A percentile compares a stretch with the other conserved stretches of the same genome.
phyloP scores from a whole-genome alignment of 1,140 invertebrate species.

The Drosophila arawakana region DNA sequence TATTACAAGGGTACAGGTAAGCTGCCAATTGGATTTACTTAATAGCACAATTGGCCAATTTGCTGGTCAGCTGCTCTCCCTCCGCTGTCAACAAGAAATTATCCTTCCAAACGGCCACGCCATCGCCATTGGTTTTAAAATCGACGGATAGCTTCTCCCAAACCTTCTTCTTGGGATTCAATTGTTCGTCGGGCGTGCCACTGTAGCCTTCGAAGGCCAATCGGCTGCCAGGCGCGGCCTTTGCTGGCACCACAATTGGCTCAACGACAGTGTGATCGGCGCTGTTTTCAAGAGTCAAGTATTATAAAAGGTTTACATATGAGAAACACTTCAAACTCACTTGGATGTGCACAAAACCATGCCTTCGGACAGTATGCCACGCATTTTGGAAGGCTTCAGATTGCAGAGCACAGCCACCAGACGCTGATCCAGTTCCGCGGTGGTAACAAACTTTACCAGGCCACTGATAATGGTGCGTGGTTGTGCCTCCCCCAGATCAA shows the following conservation, averaged over 20 bases:
- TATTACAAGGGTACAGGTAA: slow-evolving; percentile 73
- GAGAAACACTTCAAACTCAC: slow-evolving; percentile 85
- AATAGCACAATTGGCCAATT: slow-evolving; percentile 78
- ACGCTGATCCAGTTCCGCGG: slow-evolving; percentile 94
- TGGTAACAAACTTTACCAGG: slow-evolving; percentile 94
- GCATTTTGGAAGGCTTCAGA: slow-evolving; percentile 96
- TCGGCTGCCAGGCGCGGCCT: slow-evolving; percentile 91
- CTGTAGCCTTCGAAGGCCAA: slow-evolving; percentile 92
- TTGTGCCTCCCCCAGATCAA: slow-evolving; percentile 91
- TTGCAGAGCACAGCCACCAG: slow-evolving; percentile 96
- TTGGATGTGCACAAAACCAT: slow-evolving; percentile 96
- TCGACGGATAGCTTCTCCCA: slow-evolving; percentile 96
- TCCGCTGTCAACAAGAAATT: slow-evolving; percentile 88
- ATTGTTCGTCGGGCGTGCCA: slow-evolving; percentile 90
- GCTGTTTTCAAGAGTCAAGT: slow-evolving; percentile 68
- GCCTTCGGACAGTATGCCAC: slow-evolving; percentile 94
- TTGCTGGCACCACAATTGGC: slow-evolving; percentile 91
- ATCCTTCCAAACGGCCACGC: slow-evolving; percentile 93
- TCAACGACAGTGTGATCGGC: slow-evolving; percentile 93
- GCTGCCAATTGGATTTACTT: slow-evolving; percentile 68
- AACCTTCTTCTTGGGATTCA: slow-evolving; percentile 99
- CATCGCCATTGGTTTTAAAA: slow-evolving; percentile 90
- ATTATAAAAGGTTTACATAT: background rate
- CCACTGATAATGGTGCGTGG: slow-evolving; percentile 94
- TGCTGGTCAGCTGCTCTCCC: slow-evolving; percentile 78